Conservation (phyloP, 2,797 vertebrate species). For the Furcifer pardalis region DNA sequence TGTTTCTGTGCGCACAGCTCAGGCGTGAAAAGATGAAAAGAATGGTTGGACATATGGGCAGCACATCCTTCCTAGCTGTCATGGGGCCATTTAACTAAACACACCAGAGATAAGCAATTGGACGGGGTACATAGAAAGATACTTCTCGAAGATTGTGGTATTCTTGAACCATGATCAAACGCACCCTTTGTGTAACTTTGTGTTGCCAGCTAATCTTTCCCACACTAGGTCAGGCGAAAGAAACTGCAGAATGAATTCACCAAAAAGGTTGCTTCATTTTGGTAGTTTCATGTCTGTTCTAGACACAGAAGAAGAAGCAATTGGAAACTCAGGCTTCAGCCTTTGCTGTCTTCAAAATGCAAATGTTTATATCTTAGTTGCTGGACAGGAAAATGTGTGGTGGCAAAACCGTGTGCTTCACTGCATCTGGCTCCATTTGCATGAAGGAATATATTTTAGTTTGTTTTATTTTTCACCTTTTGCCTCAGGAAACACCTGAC, state of each 20-base stretch:
- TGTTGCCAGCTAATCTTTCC: too few species aligned
- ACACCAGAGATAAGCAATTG: not conserved
- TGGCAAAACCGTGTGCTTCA: not conserved
- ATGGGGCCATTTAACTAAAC: not conserved
- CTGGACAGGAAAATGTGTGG: not conserved
- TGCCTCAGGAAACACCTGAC: not conserved
- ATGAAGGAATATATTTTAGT: not conserved
- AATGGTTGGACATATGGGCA: accelerated
- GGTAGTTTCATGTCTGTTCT: too few species aligned
- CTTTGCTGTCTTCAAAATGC: not conserved
- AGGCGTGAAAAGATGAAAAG: too few species aligned
- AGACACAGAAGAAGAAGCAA: too few species aligned
- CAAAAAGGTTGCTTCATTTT: too few species aligned
- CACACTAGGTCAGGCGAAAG: too few species aligned
- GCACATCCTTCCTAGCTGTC: not conserved
- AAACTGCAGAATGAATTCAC: too few species aligned
- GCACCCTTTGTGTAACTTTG: too few species aligned
- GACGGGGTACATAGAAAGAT: too few species aligned
- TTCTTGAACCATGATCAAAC: too few species aligned
- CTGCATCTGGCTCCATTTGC: not conserved
- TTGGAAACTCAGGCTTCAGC: not conserved
- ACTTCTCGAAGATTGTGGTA: too few species aligned
- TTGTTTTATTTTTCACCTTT: not conserved
- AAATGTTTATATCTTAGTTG: not conserved
- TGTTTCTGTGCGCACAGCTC: accelerated